Conservation (phyloP, 2,888 invertebrate species). For the Apoda limacodes region DNA sequence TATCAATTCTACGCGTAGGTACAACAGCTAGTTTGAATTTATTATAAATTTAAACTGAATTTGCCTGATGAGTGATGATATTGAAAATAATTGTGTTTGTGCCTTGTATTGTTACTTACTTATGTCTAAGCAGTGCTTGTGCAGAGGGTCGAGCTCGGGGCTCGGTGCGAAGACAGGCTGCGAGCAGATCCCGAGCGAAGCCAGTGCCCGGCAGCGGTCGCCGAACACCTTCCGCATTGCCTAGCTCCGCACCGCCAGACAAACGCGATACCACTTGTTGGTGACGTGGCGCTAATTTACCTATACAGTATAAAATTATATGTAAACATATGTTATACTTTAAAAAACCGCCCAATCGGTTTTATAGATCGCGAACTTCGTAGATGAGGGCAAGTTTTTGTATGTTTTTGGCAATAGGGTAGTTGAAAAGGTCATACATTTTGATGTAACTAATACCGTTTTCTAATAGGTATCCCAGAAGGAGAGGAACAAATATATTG, state of each 20-base stretch:
- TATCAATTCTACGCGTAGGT: too few relatives aligned
- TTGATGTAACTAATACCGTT: too few relatives aligned
- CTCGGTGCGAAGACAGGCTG: constrained; percentile 71
- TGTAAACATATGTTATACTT: not conserved
- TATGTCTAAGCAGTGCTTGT: constrained; percentile 73
- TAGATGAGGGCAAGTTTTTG: too few relatives aligned
- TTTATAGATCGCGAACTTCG: too few relatives aligned
- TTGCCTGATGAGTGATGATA: not conserved
- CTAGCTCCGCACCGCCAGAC: constrained; percentile 45
- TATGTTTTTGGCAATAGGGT: too few relatives aligned
- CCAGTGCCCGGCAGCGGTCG: constrained; percentile 36
- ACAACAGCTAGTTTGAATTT: too few relatives aligned
- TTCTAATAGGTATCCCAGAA: too few relatives aligned
- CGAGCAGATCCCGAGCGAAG: constrained; percentile 58
- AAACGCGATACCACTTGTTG: constrained; percentile 56
- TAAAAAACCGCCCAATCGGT: too few relatives aligned
- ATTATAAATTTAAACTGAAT: not conserved
- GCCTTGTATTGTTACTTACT: constrained; percentile 31
- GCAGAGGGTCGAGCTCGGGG: constrained; percentile 74
- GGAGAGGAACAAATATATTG: too few relatives aligned
- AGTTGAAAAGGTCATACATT: too few relatives aligned
- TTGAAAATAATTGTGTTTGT: constrained; percentile 1
- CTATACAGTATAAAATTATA: constrained; percentile 33
- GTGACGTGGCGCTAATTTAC: constrained; percentile 56
- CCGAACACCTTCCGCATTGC: constrained; percentile 23